A percentile compares a stretch with the other conserved stretches of the same genome.
Evolutionary conservation across 2,113 vertebrate species (phyloP).

Genomic region (Pachycephala philippinensis): DNA sequence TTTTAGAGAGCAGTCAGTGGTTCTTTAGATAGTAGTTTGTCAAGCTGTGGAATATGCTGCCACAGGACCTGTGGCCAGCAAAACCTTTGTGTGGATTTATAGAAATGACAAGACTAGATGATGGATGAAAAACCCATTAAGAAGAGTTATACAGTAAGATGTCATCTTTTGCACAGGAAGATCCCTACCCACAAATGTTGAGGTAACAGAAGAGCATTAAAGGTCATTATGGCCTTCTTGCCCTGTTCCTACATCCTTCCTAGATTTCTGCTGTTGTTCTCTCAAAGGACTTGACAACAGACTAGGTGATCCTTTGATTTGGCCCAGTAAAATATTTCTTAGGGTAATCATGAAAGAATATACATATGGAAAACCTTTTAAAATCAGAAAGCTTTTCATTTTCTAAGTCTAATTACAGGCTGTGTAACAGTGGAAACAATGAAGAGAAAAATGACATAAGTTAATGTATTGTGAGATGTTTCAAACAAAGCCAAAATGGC

Average conservation of each 20-base stretch:
- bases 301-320: neutral
- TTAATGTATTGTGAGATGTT: neutral
- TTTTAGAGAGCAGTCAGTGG: neutral
- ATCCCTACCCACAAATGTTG: neutral
- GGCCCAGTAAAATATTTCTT: neutral
- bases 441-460: rapidly evolving
- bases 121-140: neutral
- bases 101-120: neutral
- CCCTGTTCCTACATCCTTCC: neutral
- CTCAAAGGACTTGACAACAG: neutral
- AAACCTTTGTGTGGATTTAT: neutral
- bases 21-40: neutral
- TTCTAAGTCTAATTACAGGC: neutral
- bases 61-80: neutral
- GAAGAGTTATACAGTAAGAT: neutral
- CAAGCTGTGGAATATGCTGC: neutral
- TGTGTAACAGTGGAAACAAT: neutral
- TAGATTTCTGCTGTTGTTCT: neutral
- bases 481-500: neutral
- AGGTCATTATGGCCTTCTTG: neutral
- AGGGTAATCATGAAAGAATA: neutral
- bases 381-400: neutral
- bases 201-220: neutral
- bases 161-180: neutral
- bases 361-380: neutral